Evolutionary conservation across 2,888 invertebrate genomes (phyloP).

Genomic region (Corbicula japonica): DNA sequence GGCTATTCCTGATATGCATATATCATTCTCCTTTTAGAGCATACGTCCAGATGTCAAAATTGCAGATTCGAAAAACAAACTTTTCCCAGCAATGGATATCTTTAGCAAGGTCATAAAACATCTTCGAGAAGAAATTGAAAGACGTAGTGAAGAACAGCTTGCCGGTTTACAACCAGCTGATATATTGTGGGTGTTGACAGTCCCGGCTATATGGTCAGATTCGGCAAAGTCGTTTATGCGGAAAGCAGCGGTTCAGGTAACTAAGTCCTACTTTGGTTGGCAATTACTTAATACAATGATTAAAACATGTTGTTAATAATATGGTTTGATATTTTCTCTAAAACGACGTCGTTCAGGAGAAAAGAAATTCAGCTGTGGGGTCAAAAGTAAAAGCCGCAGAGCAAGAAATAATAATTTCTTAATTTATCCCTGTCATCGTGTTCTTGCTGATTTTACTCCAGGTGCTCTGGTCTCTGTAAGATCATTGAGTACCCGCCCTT

Average conservation of each 20-base stretch:
- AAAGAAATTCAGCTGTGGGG: not conserved
- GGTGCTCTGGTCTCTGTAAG: no score
- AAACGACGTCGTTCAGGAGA: not conserved
- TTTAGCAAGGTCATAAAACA: conserved; percentile 9
- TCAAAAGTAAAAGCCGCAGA: not conserved
- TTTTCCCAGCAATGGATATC: conserved; percentile 8
- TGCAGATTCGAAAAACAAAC: not conserved
- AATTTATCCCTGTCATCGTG: no score
- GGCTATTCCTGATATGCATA: no score
- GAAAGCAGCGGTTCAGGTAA: conserved; percentile 18
- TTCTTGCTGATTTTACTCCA: no score
- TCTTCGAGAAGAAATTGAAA: not conserved
- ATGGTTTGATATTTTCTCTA: no score
- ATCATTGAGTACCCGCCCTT: no score
- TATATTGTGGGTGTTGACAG: conserved; percentile 20
- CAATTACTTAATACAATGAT: no score
- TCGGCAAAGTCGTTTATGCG: conserved; percentile 22
- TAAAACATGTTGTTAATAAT: no score
- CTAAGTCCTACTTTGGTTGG: no score
- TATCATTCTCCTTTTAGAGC: no score
- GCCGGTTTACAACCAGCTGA: not conserved
- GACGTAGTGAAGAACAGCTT: not conserved
- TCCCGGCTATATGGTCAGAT: conserved; percentile 32
- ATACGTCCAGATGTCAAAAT: not conserved
- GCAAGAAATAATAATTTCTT: no score